Base-by-base conservation (phyloP, 2,113 vertebrate genomes). In the Acinonyx jubatus region DNA sequence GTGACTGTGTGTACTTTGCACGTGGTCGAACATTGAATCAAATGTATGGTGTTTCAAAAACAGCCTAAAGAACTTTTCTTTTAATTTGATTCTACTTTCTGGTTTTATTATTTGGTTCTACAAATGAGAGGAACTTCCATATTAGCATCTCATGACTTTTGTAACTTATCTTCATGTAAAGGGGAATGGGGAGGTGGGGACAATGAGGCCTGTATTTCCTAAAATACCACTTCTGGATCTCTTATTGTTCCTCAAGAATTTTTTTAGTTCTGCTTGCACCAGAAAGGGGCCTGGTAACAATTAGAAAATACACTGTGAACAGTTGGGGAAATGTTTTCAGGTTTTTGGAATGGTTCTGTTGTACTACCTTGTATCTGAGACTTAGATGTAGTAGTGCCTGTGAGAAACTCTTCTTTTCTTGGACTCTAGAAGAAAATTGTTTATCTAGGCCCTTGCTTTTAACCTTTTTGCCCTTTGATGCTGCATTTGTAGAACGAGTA, bases 161-260 rank as follows among this genome's bases (percentile, higher is more conserved):
- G 0, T 4, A 81, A 89, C 2, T 4, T 18, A 18, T 3, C 4
- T 55, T 80, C 25, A 16, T 21, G 19, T 48, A 23, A 79, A 65
- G 41, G 74, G 93, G n/a, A 83, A 79, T 41, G 52, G 84, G 45
- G 76, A 84, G 36, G 41, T 27, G 68, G 13, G 36, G 48, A 71
- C 41, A 92, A 25, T 11, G 9, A 71, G 25, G 0, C 41, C 4
- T 78, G 0, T 79, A 12, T 61, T 87, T 89, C 78, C 66, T 29
- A 78, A 93, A 79, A 68, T 1, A 8, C 68, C 48, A 36, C 16
- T 78, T 50, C 27, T 92, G 41, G 68, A 33, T 73, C 36, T 80
- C 74, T 92, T 63, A 33, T 66, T 96, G 81, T 97, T 92, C 78
- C 36, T 93, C 45, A 31, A 88, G 87, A 78, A 91, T 71, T 19